These are phyloP conservation scores for Acanthisitta chloris DNA, from an alignment of 2,113 vertebrate species.

Conservation along the genomic window DNA sequence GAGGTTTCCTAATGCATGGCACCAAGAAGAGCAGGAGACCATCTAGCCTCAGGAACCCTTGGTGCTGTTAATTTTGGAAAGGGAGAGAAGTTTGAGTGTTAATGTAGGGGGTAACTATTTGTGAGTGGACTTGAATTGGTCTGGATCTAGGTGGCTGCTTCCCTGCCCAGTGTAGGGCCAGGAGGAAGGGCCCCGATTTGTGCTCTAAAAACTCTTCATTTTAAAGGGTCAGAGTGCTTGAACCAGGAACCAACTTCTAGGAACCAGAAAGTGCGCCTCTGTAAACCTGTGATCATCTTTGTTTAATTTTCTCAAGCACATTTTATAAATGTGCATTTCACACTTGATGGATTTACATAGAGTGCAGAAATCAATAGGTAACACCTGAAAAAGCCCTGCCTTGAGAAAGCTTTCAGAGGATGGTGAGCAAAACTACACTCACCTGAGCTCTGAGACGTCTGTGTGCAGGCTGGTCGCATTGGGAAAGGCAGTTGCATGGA, in stretches of 20 bases:
- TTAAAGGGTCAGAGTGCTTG: neutral
- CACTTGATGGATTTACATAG: neutral
- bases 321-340: neutral
- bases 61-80: neutral
- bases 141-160: neutral
- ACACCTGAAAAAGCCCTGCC: neutral
- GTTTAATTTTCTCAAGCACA: neutral
- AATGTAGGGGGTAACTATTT: neutral
- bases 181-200: neutral
- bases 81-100: neutral
- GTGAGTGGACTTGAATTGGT: neutral
- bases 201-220: neutral
- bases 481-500: neutral
- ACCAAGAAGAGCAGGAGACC: neutral
- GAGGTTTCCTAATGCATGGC: fast-evolving
- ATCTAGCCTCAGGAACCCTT: neutral
- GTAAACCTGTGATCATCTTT: neutral
- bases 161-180: no score
- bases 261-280: neutral
- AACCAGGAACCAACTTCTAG: neutral
- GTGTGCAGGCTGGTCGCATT: neutral
- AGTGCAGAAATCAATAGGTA: neutral
- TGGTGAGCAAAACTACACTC: neutral
- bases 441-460: fast-evolving
- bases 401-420: neutral